Percentiles rank a stretch among this genome's conserved stretches.
These are phyloP conservation scores for Oxyteleia sp. DNA, from an alignment of 2,888 invertebrate genomes.

Conservation along the genomic window DNA sequence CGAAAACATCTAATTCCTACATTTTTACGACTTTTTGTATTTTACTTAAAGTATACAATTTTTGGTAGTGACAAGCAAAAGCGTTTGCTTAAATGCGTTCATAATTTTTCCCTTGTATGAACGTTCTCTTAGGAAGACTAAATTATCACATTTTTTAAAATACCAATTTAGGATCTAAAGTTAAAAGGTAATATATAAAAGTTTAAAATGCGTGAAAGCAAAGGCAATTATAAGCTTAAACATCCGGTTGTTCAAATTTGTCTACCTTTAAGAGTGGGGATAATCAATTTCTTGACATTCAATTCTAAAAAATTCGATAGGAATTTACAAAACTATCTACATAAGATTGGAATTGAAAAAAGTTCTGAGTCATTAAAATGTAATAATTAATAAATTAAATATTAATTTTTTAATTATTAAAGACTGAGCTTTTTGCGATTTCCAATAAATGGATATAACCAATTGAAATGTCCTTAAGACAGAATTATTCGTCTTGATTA, in stretches of 20 bases:
- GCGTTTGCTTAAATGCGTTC: neutral
- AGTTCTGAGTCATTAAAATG: too few species aligned
- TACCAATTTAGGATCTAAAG: neutral
- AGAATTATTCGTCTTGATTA: neutral
- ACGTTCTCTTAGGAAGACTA: constrained; percentile 27
- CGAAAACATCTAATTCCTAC: neutral
- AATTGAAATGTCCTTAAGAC: too few species aligned
- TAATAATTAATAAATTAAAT: too few species aligned
- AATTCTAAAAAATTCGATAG: neutral
- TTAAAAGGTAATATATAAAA: neutral
- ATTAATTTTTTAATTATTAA: too few species aligned
- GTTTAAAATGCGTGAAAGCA: neutral
- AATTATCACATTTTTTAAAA: constrained; percentile 42
- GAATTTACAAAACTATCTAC: too few species aligned
- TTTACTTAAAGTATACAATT: neutral
- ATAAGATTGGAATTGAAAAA: too few species aligned
- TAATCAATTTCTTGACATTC: too few species aligned
- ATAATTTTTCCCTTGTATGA: neutral
- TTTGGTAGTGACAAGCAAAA: constrained; percentile 6
- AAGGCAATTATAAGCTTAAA: neutral
- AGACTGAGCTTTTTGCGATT: neutral
- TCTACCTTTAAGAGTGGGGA: constrained; percentile 10
- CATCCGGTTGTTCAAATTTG: constrained; percentile 46
- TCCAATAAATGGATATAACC: too few species aligned
- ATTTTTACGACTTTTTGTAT: neutral